Conservation (phyloP, 2,797 vertebrate species). For the Myotis planiceps region DNA sequence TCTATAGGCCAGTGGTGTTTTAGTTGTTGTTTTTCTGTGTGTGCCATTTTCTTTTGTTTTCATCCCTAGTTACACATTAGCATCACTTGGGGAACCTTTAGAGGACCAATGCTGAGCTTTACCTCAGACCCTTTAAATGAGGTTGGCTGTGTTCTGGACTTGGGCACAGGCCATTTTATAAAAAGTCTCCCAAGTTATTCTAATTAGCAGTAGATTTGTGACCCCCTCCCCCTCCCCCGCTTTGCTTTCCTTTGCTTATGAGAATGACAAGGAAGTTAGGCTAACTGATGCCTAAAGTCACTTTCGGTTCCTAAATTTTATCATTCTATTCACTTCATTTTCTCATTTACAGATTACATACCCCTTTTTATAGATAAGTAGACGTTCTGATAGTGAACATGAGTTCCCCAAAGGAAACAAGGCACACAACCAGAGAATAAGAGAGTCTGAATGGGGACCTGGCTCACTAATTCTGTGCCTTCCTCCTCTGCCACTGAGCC, state of each 20-base stretch:
- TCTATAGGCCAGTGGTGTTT: fast-evolving
- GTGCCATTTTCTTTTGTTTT: background rate
- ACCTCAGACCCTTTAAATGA: background rate
- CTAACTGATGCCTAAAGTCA: background rate
- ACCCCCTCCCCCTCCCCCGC: fast-evolving
- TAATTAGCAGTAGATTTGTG: background rate
- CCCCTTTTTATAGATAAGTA: background rate
- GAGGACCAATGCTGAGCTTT: background rate
- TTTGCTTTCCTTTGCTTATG: background rate
- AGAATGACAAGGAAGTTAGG: background rate
- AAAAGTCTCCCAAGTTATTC: background rate
- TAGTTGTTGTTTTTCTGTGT: background rate
- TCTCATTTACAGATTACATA: background rate
- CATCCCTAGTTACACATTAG: background rate
- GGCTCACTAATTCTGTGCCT: background rate
- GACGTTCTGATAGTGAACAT: background rate
- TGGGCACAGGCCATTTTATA: background rate
- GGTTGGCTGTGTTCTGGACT: background rate
- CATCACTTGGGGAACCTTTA: background rate
- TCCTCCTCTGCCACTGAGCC: background rate
- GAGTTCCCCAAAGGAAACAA: background rate
- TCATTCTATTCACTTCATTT: background rate
- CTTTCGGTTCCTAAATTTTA: background rate
- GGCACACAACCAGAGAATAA: background rate
- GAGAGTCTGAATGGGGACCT: background rate